Percentiles rank a stretch among this genome's conserved stretches.
Conservation (phyloP, 2,888 invertebrate genomes). For the Mythimna vitellina region DNA sequence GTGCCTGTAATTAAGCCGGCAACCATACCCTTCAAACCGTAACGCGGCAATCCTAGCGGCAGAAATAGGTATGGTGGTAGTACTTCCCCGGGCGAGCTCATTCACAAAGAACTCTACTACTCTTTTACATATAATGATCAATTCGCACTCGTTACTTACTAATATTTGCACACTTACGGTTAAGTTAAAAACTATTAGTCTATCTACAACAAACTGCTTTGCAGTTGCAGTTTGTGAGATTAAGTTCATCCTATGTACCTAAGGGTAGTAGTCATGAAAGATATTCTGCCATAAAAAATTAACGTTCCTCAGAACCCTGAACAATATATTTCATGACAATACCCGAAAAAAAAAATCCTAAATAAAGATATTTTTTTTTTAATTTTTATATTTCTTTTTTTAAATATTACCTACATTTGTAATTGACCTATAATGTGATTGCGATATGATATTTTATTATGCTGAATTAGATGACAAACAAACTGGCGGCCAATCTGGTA, state of each 20-base stretch:
- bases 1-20: not conserved
- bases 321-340: slow-evolving; percentile 8
- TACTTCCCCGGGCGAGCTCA: not conserved
- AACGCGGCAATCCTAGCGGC: not conserved
- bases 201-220: not conserved
- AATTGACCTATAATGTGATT: not conserved
- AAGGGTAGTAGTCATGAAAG: slow-evolving; percentile 1
- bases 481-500: not conserved
- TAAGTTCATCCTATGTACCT: not conserved
- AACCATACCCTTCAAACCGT: not conserved
- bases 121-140: not conserved
- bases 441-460: no score
- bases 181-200: not conserved
- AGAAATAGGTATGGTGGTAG: not conserved
- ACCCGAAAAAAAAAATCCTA: no score
- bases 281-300: slow-evolving; percentile 19
- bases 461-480: not conserved
- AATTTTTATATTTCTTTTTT: no score
- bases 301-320: not conserved
- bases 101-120: not conserved
- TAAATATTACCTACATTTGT: not conserved
- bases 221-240: not conserved
- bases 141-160: not conserved
- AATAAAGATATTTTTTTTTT: no score
- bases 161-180: not conserved